Conservation (phyloP, 1,140 invertebrate genomes). For the Leptopilina boulardi region DNA sequence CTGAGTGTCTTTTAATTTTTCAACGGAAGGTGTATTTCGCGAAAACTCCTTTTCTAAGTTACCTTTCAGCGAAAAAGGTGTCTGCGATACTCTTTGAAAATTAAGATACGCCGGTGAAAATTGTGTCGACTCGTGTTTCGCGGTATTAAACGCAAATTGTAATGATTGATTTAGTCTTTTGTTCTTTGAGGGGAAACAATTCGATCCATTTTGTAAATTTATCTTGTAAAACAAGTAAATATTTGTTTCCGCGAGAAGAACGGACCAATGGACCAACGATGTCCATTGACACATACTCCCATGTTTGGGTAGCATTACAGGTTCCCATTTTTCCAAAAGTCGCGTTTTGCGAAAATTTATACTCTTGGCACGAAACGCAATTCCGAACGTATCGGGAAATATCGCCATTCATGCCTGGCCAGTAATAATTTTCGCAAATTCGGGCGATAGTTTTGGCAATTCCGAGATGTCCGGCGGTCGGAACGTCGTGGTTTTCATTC, state of each 20-base stretch:
- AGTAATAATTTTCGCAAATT: too few relatives aligned
- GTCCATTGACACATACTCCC: constrained; percentile 55
- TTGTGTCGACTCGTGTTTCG: too few relatives aligned
- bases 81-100: too few relatives aligned
- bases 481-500: background rate
- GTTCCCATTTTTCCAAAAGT: constrained; percentile 52
- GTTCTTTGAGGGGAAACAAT: background rate
- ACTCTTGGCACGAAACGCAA: background rate
- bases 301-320: constrained; percentile 49
- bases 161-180: constrained; percentile 33
- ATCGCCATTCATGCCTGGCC: too few relatives aligned
- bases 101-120: too few relatives aligned
- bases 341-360: background rate
- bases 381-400: background rate
- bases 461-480: too few relatives aligned
- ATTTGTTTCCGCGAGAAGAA: constrained; percentile 54
- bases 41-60: too few relatives aligned
- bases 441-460: too few relatives aligned
- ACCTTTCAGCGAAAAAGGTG: too few relatives aligned
- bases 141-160: too few relatives aligned
- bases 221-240: constrained; percentile 63
- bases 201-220: constrained; percentile 61
- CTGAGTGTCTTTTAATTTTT: too few relatives aligned
- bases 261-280: constrained; percentile 60
- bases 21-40: constrained; percentile 42